These are phyloP conservation scores for Pygocentrus nattereri DNA, from an alignment of 2,797 vertebrate species.

Conservation along the genomic window DNA sequence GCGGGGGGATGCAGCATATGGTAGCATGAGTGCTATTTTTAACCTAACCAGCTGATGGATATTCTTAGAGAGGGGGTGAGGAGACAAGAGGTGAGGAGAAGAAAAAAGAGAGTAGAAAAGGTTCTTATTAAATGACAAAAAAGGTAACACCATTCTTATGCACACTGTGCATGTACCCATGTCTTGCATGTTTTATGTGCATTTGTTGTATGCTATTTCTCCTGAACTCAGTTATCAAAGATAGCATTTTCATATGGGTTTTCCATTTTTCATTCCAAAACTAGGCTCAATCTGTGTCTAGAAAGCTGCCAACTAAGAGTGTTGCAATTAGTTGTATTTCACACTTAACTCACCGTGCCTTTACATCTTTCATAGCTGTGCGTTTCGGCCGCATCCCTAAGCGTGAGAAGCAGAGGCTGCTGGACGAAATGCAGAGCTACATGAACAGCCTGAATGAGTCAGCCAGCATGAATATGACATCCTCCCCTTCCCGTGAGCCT, in stretches of 20 bases:
- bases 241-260: no score
- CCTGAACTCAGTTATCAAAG: neutral
- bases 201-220: neutral
- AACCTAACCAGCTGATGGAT: slow-evolving; percentile 80
- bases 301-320: neutral
- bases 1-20: slow-evolving; percentile 74
- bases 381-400: slow-evolving; percentile 76
- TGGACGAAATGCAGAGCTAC: slow-evolving; percentile 76
- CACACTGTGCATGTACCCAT: neutral
- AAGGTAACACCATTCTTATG: neutral
- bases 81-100: slow-evolving; percentile 46
- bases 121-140: neutral
- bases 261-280: no score
- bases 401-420: slow-evolving; percentile 72
- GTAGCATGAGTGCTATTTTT: slow-evolving; percentile 78
- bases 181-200: neutral
- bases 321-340: neutral
- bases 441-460: slow-evolving; percentile 73
- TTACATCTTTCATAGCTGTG: slow-evolving; percentile 63
- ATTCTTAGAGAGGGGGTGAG: slow-evolving; percentile 62
- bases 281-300: no score
- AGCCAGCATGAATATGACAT: slow-evolving; percentile 55
- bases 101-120: slow-evolving; percentile 17
- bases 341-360: neutral
- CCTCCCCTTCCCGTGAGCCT: slow-evolving; percentile 60